Base-by-base conservation (phyloP, 1,140 invertebrate genomes). In the Trichonephila clavipes region DNA sequence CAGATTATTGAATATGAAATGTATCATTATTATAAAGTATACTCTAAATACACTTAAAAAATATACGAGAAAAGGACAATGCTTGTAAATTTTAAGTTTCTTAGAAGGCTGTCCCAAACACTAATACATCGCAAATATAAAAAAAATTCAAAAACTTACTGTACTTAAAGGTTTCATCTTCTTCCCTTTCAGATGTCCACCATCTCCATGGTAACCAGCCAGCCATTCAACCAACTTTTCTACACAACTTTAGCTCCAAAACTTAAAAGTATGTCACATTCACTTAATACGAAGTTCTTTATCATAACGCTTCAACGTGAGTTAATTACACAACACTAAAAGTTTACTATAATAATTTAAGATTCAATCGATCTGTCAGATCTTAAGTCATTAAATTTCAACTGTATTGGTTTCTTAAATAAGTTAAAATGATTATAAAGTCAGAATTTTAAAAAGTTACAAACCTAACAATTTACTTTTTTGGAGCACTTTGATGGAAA, bases 151-250 rank as follows among this genome's bases (percentile, higher is more conserved):
- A 51, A 6, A 5, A 88, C 89, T 90, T 82, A 90, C 89, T 61
- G 58, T 51, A 82, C 58, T 90, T 89, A 66, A 89, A 89, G 66
- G 66, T 58, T 82, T 72, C 87, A 72, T 59, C 62, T 72, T 90
- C 66, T 66, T 90, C 64, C 66, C 64, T 85, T 14, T n/a, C 24
- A 40, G 89, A 8, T 14, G 24, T 12, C 88, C 89, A 90, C 88
- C 88, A 89, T 90, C 89, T 24, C 89, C 89, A 90, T 81, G 89
- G 89, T 24, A 90, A 90, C 89, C 89, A 90, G 21, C 58, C 59
- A 81, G 58, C 77, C 89, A 90, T 90, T 62, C 89, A 90, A 82
- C 72, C 16, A 77, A 77, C 28, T 77, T 77, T 64, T 77, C 72
- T 77, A 24, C 10, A 34, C 24, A 77, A 18, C 72, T 28, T 77